Conservation (phyloP, 2,888 invertebrate genomes). For the Drosophila imparisetae region DNA sequence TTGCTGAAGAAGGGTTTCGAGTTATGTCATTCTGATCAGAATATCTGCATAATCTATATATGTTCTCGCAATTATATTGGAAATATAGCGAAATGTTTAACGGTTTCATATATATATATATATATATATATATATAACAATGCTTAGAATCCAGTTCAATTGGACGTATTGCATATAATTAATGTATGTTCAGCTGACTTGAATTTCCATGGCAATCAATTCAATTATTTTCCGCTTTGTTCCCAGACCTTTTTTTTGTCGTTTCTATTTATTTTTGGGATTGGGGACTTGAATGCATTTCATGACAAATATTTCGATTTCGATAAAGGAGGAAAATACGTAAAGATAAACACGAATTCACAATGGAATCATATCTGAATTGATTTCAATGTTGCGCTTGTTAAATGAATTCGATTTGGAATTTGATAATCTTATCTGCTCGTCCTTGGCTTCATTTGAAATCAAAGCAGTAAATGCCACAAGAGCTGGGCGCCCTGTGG, state of each 20-base stretch:
- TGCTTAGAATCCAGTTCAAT: neutral
- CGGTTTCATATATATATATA: neutral
- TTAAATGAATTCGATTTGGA: neutral
- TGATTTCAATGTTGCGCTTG: neutral
- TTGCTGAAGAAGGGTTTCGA: no score
- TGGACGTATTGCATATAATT: neutral
- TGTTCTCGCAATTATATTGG: no score
- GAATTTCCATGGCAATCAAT: slow-evolving; percentile 21
- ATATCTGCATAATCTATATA: neutral
- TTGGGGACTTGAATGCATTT: slow-evolving; percentile 25
- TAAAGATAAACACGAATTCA: neutral
- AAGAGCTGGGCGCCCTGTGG: neutral
- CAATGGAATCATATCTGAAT: neutral
- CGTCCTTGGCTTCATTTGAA: slow-evolving; percentile 13
- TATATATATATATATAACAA: neutral
- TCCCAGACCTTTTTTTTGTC: slow-evolving; percentile 12
- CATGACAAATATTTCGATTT: slow-evolving; percentile 16
- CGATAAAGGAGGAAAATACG: neutral
- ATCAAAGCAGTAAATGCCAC: slow-evolving; percentile 43
- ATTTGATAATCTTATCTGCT: slow-evolving; percentile 47
- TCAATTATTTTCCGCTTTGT: slow-evolving; percentile 26
- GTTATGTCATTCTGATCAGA: neutral
- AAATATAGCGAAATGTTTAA: neutral
- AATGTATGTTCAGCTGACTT: slow-evolving; percentile 22
- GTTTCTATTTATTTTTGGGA: neutral